Conservation (phyloP, 2,113 vertebrate genomes). For the Cromileptes altivelis region DNA sequence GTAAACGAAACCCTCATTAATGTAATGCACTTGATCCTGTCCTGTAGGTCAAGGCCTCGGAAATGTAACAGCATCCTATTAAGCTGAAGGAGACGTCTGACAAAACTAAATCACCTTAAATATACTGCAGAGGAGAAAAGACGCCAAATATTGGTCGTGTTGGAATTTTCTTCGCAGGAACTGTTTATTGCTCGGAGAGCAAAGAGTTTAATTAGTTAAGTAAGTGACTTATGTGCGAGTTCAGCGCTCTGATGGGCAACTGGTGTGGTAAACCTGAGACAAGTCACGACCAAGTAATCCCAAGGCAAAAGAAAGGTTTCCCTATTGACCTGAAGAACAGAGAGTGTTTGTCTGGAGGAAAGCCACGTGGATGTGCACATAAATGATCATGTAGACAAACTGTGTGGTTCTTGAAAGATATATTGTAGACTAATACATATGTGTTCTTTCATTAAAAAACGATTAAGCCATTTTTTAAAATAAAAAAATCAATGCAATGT, state of each 20-base stretch:
- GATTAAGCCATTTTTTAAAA: too few relatives aligned
- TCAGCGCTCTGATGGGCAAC: slow-evolving; percentile 3
- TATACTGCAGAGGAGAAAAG: slow-evolving; percentile 31
- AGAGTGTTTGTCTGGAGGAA: neutral
- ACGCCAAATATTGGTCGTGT: slow-evolving; percentile 51
- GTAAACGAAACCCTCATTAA: slow-evolving; percentile 79
- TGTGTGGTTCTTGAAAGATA: slow-evolving; percentile 4
- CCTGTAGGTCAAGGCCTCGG: slow-evolving; percentile 70
- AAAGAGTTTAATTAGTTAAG: slow-evolving; percentile 61
- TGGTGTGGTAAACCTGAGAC: neutral
- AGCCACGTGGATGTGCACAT: neutral
- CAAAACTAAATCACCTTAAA: slow-evolving; percentile 64
- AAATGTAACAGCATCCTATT: slow-evolving; percentile 74
- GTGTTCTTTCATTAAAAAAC: neutral
- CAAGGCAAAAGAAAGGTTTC: neutral
- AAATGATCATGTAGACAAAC: neutral
- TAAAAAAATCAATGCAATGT: neutral
- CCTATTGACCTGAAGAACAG: neutral
- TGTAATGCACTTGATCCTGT: slow-evolving; percentile 79
- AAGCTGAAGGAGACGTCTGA: slow-evolving; percentile 65
- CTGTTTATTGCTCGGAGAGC: slow-evolving; percentile 26
- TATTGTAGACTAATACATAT: neutral
- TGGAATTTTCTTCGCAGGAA: slow-evolving; percentile 32
- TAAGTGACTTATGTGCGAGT: slow-evolving; percentile 20
- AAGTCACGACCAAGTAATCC: slow-evolving; percentile 12